phyloP scores from a whole-genome alignment of 1,140 invertebrate species.

The Sycophaga agraensis region DNA sequence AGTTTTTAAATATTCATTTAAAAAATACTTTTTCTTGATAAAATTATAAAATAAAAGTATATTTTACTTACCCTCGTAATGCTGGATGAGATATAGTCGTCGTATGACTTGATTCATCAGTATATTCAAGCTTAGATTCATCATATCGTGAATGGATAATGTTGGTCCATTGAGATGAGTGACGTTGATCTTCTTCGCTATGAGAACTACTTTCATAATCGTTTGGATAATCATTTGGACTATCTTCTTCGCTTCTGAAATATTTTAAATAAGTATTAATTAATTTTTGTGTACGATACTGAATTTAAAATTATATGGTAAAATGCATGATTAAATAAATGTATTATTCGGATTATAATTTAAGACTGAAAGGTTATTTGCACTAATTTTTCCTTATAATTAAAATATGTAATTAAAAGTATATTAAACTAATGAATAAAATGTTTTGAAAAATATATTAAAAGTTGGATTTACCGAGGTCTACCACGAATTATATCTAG shows the following conservation, averaged over 20 bases:
- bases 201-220: conserved; percentile 10
- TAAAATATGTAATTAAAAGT: too few species aligned
- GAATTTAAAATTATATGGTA: too few species aligned
- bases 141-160: background rate
- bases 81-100: background rate
- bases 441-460: too few species aligned
- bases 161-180: background rate
- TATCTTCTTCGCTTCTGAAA: conserved; percentile 16
- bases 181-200: conserved; percentile 1
- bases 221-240: background rate
- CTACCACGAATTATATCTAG: too few species aligned
- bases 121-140: background rate
- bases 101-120: background rate
- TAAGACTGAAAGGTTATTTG: too few species aligned
- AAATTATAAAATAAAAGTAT: background rate
- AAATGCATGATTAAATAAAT: too few species aligned
- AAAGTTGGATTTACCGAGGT: too few species aligned
- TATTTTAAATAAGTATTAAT: too few species aligned
- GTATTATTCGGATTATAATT: too few species aligned
- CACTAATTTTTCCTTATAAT: too few species aligned
- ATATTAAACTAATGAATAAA: too few species aligned
- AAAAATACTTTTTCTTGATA: background rate
- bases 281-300: too few species aligned
- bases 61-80: background rate
- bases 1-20: background rate